Conservation (phyloP, 2,888 invertebrate genomes). For the Pterostichus madidus region DNA sequence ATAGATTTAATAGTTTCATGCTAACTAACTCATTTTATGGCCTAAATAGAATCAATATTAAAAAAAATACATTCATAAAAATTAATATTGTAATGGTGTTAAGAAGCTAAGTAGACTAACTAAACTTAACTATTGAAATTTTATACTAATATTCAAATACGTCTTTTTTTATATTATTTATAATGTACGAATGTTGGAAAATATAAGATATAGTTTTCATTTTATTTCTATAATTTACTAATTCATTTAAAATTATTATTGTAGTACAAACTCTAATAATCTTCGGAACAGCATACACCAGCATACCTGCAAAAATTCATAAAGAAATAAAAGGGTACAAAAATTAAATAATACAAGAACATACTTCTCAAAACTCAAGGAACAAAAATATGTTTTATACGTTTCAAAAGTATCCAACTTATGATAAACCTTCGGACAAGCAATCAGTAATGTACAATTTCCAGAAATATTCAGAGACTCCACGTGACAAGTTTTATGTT, state of each 20-base stretch:
- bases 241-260: not conserved
- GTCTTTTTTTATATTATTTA: too few species aligned
- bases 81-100: too few species aligned
- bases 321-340: not conserved
- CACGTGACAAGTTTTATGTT: conserved; percentile 47
- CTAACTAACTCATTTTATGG: too few species aligned
- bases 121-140: too few species aligned
- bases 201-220: too few species aligned
- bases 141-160: too few species aligned
- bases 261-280: not conserved
- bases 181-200: too few species aligned
- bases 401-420: conserved; percentile 42
- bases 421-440: conserved; percentile 41
- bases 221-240: too few species aligned
- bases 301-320: conserved; percentile 50
- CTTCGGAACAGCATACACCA: conserved; percentile 55
- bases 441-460: conserved; percentile 42
- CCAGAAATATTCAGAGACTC: conserved; percentile 28
- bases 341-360: not conserved
- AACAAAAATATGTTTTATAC: conserved; percentile 53
- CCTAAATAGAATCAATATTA: too few species aligned
- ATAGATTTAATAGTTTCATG: too few species aligned
- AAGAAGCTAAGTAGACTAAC: too few species aligned
- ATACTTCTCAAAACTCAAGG: conserved; percentile 18
- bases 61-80: too few species aligned